Evolutionary conservation across 1,140 invertebrate species (phyloP), one percentile per base, ranked within the genome.

Genomic region (Hirudo medicinalis): DNA sequence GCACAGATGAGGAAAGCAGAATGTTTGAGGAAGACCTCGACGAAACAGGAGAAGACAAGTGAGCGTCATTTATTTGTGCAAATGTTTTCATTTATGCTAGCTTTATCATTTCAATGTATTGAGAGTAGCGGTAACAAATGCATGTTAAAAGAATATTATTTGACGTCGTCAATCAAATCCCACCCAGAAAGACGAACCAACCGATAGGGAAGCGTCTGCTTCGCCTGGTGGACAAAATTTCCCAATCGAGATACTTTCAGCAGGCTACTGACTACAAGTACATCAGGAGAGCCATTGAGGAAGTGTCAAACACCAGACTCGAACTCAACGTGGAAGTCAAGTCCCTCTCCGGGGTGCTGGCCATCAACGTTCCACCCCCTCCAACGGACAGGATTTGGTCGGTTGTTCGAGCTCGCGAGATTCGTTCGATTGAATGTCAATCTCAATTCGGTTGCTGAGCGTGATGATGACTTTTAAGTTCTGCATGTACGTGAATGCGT

Each of bases 331-430:
- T 98, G 8, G 91, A 93, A 79, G 82, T 97, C 11, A 89, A 89
- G 68, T 87, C 87, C 29, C 80, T 97, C 72, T 87, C 88, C 75
- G 94, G 94, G 0, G 87, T 88, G 22, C 82, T 95, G 57, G 88
- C 90, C 1, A 73, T 97, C n/a, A 98, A 98, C 82, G 87, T 98
- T 76, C 93, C 94, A 43, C 90, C 92, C 32, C 91, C 93, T 55
- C 94, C 94, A 0, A 88, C 90, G 55, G 93, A 97, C 83, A 85
- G 94, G 67, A 76, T 97, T 2, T 98, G 95, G 95, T 86, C 75
- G 25, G 54, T 57, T 36, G 32, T 36, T 36, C 32, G 32, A 2
- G 43, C 43, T 17, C 43, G 43, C 13, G 15, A 0, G 0, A 49
- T 15, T 49, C 15, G 15, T 2, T 49, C 15, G 15, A 49, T 49